Evolutionary conservation across 2,797 vertebrate species (phyloP).

Genomic region (Sternarchorhynchus goeldii): DNA sequence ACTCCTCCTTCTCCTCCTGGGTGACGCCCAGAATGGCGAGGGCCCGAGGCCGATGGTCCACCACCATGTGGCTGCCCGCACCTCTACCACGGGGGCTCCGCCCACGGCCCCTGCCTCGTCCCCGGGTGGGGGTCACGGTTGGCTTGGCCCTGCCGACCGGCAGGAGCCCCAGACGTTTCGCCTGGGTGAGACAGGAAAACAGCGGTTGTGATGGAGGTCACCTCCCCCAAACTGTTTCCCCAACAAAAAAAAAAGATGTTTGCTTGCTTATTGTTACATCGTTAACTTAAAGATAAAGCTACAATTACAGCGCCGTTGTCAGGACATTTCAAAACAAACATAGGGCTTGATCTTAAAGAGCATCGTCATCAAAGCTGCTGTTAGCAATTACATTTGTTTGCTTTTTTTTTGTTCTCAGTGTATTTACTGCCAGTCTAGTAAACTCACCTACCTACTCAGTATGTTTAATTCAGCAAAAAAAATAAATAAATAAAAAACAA

Average conservation of each 20-base stretch:
- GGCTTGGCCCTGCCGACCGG: constrained; percentile 77
- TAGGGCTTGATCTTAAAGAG: neutral
- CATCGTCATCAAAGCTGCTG: neutral
- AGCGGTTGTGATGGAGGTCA: too few relatives aligned
- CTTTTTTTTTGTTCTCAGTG: too few relatives aligned
- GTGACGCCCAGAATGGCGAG: constrained; percentile 84
- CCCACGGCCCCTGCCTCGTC: constrained; percentile 83
- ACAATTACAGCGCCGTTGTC: too few relatives aligned
- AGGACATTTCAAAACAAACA: neutral
- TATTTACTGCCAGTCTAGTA: too few relatives aligned
- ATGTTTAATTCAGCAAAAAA: too few relatives aligned
- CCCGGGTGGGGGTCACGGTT: constrained; percentile 56
- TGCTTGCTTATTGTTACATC: too few relatives aligned
- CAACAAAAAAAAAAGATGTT: too few relatives aligned
- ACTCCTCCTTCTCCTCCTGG: constrained; percentile 92
- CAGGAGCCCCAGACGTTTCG: constrained; percentile 88
- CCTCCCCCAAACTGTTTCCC: too few relatives aligned
- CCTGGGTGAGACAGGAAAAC: constrained; percentile 70
- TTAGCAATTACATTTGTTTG: neutral
- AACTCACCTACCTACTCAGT: too few relatives aligned
- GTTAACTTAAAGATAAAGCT: too few relatives aligned
- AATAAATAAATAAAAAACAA: too few relatives aligned
- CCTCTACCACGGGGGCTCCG: constrained; percentile 82
- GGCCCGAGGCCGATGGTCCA: constrained; percentile 92
- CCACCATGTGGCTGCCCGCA: constrained; percentile 87